Evolutionary conservation across 2,113 vertebrate genomes (phyloP), one percentile per base, ranked within the genome.

Genomic region (Parotia lawesii): DNA sequence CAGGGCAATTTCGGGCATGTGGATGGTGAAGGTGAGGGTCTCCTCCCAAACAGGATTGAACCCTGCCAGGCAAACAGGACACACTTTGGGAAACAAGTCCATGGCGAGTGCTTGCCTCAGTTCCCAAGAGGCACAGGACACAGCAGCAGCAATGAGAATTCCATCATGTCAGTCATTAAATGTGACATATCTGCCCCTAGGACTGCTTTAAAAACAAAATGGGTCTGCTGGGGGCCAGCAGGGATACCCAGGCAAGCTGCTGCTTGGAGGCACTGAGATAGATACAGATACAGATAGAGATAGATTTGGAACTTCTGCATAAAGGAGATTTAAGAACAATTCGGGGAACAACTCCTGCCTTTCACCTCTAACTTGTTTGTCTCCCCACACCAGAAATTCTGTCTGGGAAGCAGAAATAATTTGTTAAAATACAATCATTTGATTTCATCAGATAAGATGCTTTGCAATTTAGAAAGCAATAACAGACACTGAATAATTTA

Each of bases 1-100:
- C 93, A 99, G 96, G 74, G 98, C 98, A 29, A 99, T 97, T 76
- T 99, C 99, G 2, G 99, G 98, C 99, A 99, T 99, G 95, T 99
- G 99, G 66, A 99, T 97, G 13, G 98, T 99, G 84, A 99, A 99
- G 44, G 98, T 99, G 87, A 99, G 96, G 1, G 98, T 99, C 97
- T 99, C 99, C 95, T 99, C 99, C 99, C 99, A 99, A 9, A 99
- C 99, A 6, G 99, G 99, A 96, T 99, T 99, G 97, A 99, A 99
- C 60, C 99, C 99, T 99, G 96, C 33, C 76, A 78, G 38, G 29
- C 38, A 77, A 73, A 87, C 58, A 69, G 37, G 82, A 90, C 56
- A 67, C 38, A 45, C 79, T n/a, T 21, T 44, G 38, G 70, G 67
- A 72, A 83, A 67, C 38, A 31, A 58, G 74, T 10, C 42, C 69